Percentiles rank a stretch among this genome's conserved stretches.
Evolutionary conservation across 35 echinoderm and acorn worm genomes (phyloP).

Genomic region (Hemicentrotus pulcherrimus): DNA sequence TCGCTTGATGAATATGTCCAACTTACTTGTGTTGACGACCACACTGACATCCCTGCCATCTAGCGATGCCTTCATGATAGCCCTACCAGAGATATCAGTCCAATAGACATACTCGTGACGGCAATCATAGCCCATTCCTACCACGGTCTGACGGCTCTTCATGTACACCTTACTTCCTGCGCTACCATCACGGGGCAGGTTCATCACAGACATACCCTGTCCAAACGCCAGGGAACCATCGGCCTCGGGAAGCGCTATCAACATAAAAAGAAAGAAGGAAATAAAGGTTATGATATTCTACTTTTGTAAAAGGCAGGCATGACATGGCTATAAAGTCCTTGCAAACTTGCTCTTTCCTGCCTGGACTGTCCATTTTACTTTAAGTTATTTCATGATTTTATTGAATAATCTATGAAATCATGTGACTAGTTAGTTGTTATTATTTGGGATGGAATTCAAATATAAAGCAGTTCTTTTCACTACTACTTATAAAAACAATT

Average conservation of each 20-base stretch:
- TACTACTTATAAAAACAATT: too few relatives aligned
- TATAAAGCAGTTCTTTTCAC: too few relatives aligned
- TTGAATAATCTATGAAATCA: too few relatives aligned
- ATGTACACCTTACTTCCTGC: constrained; percentile 69
- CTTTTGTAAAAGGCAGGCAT: too few relatives aligned
- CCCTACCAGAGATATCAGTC: constrained; percentile 70
- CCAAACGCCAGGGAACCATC: constrained; percentile 78
- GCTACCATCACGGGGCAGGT: constrained; percentile 53
- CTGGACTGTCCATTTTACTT: too few relatives aligned
- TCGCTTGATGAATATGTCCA: not conserved
- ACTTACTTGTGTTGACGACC: constrained; percentile 72
- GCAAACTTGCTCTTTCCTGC: too few relatives aligned
- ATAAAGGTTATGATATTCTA: not conserved
- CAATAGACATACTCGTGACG: constrained; percentile 74
- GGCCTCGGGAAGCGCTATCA: constrained; percentile 14
- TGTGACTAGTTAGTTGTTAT: too few relatives aligned
- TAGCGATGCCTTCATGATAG: constrained; percentile 68
- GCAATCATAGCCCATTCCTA: constrained; percentile 89
- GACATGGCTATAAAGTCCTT: too few relatives aligned
- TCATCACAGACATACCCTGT: constrained; percentile 80
- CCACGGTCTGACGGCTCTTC: constrained; percentile 80
- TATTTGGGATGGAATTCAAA: too few relatives aligned
- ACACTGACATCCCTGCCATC: constrained; percentile 69
- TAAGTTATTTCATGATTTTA: too few relatives aligned
- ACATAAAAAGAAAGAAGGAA: not conserved